Base-by-base conservation (phyloP, 1,140 invertebrate species). In the Drosophila lini region DNA sequence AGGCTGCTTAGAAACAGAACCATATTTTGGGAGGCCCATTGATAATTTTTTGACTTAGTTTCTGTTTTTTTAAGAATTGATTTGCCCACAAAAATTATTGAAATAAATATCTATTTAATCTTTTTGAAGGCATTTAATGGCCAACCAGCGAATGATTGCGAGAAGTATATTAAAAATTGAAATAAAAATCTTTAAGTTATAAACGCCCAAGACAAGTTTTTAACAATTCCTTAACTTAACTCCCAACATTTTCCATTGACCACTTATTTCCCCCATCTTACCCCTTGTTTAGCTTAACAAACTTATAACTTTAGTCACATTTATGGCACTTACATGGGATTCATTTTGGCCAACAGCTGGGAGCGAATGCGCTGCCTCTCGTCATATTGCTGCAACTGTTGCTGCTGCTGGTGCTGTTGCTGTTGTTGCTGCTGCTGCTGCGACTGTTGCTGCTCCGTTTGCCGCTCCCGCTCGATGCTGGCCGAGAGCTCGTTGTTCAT, bases 401-500 rank as follows among this genome's bases (percentile, higher is more conserved):
- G 44, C 71, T 70, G 73, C 41, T 76, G 85, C 44, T 70, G 73
- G 38, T 76, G 85, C 44, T 19, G 19, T 19, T 95, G 93, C 88
- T 96, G 95, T 63, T 95, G 95, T 78, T 95, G 57, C 13, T 65
- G 71, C 1, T 47, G 15, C 11, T 59, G 55, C 15, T 55, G 55
- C 15, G 47, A 52, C 16, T 55, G 50, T 32, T 44, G 68, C 16
- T 77, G 80, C 40, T 83, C 80, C 59, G 75, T 73, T 57, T 91
- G 91, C 45, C 96, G 93, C 91, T 97, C 96, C 63, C 96, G 95
- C 80, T 96, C 96, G 64, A 97, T 96, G 61, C 95, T 96, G 60
- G 96, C 94, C 83, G 96, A 95, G 60, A 97, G 93, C 71, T 96
- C 96, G 75, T 96, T 94, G 92, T 97, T 97, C 91, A 91, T 91